Conservation (phyloP, 2,113 vertebrate species). For the Gallinago undulata region DNA sequence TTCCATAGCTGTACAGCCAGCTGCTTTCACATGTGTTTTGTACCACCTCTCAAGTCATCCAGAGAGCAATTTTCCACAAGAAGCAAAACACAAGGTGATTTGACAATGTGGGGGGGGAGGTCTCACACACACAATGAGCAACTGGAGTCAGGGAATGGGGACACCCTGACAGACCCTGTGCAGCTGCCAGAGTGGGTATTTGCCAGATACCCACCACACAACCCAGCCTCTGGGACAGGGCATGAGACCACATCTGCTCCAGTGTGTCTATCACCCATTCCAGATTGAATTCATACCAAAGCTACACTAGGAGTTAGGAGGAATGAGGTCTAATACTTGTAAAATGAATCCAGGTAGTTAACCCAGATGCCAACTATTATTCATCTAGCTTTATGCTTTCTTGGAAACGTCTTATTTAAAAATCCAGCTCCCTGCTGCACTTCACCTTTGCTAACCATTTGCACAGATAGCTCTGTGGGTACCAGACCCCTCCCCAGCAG, state of each 20-base stretch:
- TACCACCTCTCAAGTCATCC: not conserved
- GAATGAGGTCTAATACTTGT: not conserved
- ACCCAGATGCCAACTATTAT: not conserved
- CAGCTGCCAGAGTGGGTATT: fast-evolving
- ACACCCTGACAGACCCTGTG: not conserved
- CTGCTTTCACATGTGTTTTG: not conserved
- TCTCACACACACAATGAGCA: not conserved
- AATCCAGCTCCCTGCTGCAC: not conserved
- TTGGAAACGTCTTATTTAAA: not conserved
- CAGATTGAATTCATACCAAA: not conserved
- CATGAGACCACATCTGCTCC: not conserved
- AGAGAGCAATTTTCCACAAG: not conserved
- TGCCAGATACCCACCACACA: not conserved
- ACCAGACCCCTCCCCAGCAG: not conserved
- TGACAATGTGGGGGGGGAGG: not conserved
- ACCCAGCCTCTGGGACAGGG: not conserved
- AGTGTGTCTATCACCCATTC: not conserved
- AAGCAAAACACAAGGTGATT: not conserved
- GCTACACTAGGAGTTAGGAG: not conserved
- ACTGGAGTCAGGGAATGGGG: not conserved
- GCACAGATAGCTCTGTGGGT: not conserved
- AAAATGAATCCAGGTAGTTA: not conserved
- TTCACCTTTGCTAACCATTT: not conserved
- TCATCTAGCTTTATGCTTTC: not conserved
- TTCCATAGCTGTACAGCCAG: not conserved